Percentiles rank a stretch among this genome's conserved stretches.
Evolutionary conservation across 2,888 invertebrate genomes (phyloP).

Genomic region (Rhyacophila evoluta): DNA sequence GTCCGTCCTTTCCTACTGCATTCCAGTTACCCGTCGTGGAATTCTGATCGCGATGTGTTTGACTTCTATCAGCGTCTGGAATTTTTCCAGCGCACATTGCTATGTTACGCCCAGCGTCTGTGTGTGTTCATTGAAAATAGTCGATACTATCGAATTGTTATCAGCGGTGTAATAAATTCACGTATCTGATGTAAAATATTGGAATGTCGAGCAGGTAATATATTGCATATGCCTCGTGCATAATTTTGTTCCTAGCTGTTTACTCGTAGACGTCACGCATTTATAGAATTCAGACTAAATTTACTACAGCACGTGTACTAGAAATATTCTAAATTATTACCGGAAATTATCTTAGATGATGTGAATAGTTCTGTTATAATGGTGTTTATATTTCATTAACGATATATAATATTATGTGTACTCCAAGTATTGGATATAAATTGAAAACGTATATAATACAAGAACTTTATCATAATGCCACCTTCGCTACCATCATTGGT

Average conservation of each 20-base stretch:
- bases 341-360: no score
- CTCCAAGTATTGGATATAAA: no score
- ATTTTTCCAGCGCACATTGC: neutral
- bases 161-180: neutral
- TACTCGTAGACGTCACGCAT: neutral
- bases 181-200: neutral
- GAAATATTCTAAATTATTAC: no score
- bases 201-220: no score
- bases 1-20: neutral
- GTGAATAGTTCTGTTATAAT: no score
- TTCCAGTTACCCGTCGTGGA: neutral
- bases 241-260: no score
- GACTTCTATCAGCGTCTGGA: neutral
- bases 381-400: no score
- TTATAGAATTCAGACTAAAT: neutral
- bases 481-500: no score
- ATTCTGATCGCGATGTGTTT: neutral
- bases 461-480: no score
- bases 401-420: no score
- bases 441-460: no score
- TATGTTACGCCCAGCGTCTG: neutral
- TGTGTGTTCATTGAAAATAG: neutral
- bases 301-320: neutral
- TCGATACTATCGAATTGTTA: neutral
- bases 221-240: no score